These are phyloP conservation scores for Mantis religiosa DNA, from an alignment of 2,888 invertebrate genomes.

Conservation along the genomic window DNA sequence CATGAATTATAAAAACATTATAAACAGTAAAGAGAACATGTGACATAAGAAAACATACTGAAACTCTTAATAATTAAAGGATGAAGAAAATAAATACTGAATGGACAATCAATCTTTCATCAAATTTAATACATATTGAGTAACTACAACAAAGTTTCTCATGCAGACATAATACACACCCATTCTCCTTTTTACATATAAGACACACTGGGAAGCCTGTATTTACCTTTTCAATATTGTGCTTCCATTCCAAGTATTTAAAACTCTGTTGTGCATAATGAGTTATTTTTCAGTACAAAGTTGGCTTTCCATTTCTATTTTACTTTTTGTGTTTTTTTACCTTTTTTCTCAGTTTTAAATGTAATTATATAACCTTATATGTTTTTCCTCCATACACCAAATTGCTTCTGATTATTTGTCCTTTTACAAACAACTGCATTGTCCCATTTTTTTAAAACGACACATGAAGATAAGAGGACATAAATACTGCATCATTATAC, in stretches of 20 bases:
- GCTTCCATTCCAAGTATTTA: not conserved
- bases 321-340: not conserved
- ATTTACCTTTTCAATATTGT: conserved; percentile 2
- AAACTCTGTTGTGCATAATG: not conserved
- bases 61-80: not conserved
- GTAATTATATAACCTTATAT: conserved; percentile 4
- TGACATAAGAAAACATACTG: not conserved
- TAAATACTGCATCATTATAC: conserved; percentile 17
- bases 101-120: not conserved
- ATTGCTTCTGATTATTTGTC: conserved; percentile 29
- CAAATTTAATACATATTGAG: not conserved
- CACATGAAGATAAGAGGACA: conserved; percentile 21
- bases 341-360: not conserved
- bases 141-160: not conserved
- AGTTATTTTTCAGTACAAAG: not conserved
- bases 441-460: conserved; percentile 13
- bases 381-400: conserved; percentile 4
- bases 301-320: not conserved
- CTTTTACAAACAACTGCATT: conserved; percentile 24
- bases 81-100: not conserved
- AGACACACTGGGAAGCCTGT: conserved; percentile 4
- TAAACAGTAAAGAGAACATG: not conserved
- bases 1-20: not conserved
- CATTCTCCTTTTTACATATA: not conserved
- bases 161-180: not conserved